Conservation (phyloP, 1,140 invertebrate species). For the Thrips palmi region DNA sequence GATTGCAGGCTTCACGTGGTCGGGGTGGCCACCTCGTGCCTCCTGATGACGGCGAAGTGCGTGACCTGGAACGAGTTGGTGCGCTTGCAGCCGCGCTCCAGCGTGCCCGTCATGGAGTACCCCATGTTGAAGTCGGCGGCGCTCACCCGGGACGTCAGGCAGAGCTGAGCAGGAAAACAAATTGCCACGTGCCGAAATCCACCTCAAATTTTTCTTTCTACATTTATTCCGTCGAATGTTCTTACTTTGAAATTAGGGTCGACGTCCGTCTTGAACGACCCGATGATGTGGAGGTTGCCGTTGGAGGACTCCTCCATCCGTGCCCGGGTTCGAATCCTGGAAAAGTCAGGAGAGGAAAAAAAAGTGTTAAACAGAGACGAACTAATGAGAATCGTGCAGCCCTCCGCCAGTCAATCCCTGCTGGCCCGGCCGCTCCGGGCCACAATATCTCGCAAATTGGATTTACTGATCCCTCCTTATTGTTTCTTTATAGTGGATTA, state of each 20-base stretch:
- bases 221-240: constrained; percentile 1
- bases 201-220: background rate
- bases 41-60: constrained; percentile 65
- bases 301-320: constrained; percentile 60
- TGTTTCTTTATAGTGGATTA: too few relatives aligned
- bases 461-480: too few relatives aligned
- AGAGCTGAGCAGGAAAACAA: constrained; percentile 29
- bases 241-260: constrained; percentile 53
- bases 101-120: constrained; percentile 68
- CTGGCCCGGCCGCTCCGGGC: too few relatives aligned
- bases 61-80: constrained; percentile 63
- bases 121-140: constrained; percentile 73
- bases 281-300: constrained; percentile 57
- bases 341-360: too few relatives aligned
- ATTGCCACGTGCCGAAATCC: background rate
- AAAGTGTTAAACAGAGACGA: too few relatives aligned
- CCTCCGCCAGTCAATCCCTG: too few relatives aligned
- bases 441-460: too few relatives aligned
- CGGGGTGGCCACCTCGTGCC: too few relatives aligned
- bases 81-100: constrained; percentile 59
- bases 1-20: too few relatives aligned
- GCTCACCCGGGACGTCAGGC: constrained; percentile 56
- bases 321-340: constrained; percentile 50
- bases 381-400: too few relatives aligned
- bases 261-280: constrained; percentile 53